A percentile compares a stretch with the other conserved stretches of the same genome.
Evolutionary conservation across 2,113 vertebrate genomes (phyloP).

Genomic region (Anoura caudifer): DNA sequence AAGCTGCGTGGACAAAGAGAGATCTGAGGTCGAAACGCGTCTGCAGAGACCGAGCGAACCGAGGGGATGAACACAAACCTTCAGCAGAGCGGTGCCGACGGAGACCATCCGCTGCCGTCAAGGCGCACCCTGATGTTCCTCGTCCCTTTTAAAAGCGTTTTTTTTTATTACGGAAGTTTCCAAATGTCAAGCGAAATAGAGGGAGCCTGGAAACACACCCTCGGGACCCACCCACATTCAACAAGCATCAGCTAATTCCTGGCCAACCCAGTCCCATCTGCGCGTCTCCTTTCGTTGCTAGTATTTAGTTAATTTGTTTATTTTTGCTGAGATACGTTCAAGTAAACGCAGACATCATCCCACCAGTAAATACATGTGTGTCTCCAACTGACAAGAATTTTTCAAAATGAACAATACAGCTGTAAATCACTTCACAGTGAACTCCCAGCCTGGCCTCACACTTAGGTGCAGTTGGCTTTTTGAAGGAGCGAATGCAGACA

Average conservation of each 20-base stretch:
- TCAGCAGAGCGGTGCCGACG: rapidly evolving
- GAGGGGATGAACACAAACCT: background rate
- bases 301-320: background rate
- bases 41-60: background rate
- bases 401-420: rapidly evolving
- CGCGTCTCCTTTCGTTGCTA: background rate
- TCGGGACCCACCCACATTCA: rapidly evolving
- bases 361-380: background rate
- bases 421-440: background rate
- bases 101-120: background rate
- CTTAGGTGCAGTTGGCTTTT: background rate
- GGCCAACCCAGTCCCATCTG: rapidly evolving
- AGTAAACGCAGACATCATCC: background rate
- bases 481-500: background rate
- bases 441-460: background rate
- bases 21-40: rapidly evolving
- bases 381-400: background rate
- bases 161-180: background rate
- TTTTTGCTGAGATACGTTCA: background rate
- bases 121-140: no score
- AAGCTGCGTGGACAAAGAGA: background rate
- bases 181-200: background rate
- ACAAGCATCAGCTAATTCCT: rapidly evolving
- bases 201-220: background rate
- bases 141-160: background rate